These are phyloP conservation scores for Brienomyrus longianalis DNA, from an alignment of 2,113 vertebrate genomes.

Conservation along the genomic window DNA sequence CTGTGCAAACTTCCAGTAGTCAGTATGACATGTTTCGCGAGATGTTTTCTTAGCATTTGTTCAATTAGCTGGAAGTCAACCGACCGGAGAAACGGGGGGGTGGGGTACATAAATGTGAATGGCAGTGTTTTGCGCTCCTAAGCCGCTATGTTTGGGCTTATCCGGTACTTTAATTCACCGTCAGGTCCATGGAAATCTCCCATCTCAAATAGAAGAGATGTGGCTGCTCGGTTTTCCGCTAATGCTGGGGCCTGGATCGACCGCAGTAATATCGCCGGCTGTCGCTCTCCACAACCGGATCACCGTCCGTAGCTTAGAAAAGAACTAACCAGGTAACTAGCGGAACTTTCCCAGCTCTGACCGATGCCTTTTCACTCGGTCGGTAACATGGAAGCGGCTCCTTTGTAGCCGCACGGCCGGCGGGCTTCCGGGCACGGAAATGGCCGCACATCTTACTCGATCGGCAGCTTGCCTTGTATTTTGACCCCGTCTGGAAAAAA, in stretches of 20 bases:
- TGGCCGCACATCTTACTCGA: neutral
- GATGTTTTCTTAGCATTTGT: neutral
- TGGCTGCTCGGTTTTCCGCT: neutral
- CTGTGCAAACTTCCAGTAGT: neutral
- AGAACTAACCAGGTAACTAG: neutral
- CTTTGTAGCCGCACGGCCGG: neutral
- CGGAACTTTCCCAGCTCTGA: neutral
- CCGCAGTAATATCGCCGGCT: neutral
- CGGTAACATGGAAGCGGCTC: neutral
- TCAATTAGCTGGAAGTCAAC: neutral
- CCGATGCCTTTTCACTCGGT: neutral
- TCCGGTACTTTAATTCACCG: constrained; percentile 10
- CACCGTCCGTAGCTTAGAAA: neutral
- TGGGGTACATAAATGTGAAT: neutral
- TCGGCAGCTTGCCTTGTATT: neutral
- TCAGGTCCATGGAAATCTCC: neutral
- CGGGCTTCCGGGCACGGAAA: neutral
- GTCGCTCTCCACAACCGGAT: neutral
- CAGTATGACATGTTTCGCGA: neutral
- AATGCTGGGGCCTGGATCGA: neutral
- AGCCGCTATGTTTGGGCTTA: neutral
- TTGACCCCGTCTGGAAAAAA: neutral
- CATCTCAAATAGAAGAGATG: neutral
- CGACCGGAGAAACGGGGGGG: neutral
- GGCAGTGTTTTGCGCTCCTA: neutral